Percentiles rank a stretch among this genome's conserved stretches.
Conservation (phyloP, 2,113 vertebrate species). For the Suricata suricatta region DNA sequence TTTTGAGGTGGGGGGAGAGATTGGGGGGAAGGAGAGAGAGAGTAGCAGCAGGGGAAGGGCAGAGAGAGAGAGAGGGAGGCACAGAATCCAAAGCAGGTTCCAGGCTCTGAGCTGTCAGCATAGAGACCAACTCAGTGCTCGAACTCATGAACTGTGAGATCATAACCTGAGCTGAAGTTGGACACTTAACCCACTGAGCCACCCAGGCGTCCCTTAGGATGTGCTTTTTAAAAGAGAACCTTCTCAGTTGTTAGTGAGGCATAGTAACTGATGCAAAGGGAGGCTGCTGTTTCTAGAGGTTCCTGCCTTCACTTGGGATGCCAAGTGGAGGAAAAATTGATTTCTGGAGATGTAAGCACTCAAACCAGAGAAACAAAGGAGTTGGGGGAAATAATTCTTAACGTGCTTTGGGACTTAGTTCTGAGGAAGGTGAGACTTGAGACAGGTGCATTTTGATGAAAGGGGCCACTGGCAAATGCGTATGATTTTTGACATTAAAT, state of each 20-base stretch:
- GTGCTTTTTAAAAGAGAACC: conserved; percentile 25
- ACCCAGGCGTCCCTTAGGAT: neutral
- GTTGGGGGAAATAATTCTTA: neutral
- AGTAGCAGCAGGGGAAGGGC: too few relatives aligned
- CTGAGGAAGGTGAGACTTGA: conserved; percentile 13
- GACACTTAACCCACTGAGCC: too few relatives aligned
- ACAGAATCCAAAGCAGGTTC: too few relatives aligned
- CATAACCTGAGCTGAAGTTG: too few relatives aligned
- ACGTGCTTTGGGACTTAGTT: neutral
- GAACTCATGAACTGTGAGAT: too few relatives aligned
- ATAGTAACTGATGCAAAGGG: neutral
- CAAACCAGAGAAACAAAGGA: neutral
- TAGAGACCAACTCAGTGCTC: too few relatives aligned
- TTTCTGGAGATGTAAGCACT: conserved; percentile 2
- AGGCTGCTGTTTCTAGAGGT: neutral
- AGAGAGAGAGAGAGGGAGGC: too few relatives aligned
- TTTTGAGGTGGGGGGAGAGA: too few relatives aligned
- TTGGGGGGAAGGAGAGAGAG: too few relatives aligned
- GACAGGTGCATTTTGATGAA: neutral
- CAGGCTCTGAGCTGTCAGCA: too few relatives aligned
- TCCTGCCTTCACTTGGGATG: neutral
- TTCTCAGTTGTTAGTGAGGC: neutral
- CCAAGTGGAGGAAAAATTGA: neutral
- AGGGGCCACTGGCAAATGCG: neutral
- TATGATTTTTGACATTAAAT: neutral